Base-by-base conservation (phyloP, 2,797 vertebrate genomes). In the Gallinago stenura region DNA sequence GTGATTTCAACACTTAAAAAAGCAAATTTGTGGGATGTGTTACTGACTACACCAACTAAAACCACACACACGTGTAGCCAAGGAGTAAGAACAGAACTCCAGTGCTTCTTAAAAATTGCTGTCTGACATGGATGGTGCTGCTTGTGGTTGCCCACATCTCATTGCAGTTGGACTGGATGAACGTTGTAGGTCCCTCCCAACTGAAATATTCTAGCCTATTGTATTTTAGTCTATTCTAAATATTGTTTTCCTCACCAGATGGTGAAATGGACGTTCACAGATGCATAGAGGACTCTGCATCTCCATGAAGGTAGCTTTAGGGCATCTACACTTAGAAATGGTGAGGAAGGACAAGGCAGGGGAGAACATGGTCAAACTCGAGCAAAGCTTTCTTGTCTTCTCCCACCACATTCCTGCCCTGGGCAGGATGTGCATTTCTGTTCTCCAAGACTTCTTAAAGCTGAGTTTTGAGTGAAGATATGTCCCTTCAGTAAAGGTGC, bases 41-140 rank as follows among this genome's bases (percentile, higher is more conserved):
- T 31, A 15, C 31, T 30, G 30, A 15, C 39, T 65, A 8, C n/a
- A 43, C 15, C n/a, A 37, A 9, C 39, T 31, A 39, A 54, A 70
- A 20, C 25, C 15, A 35, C 7, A 20, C 0, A 2, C 24, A 6
- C 0, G 1, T 33, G 30, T 45, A 62, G 30, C 24, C 6, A 9
- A 46, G 39, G 46, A 57, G 17, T 14, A 68, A 41, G 20, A 30
- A 2, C 25, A 41, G 43, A 33, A 22, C 15, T 51, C 20, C n/a
- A 37, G 50, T 5, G 6, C 22, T 51, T 12, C 10, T 1, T 43
- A 22, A 28, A 35, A 68, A 46, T 20, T n/a, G 11, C 7, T 51
- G 15, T 41, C 37, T 78, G 45, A 66, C 30, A 11, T 17, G 54
- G 54, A 12, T 7, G 19, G n/a, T 46, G 89, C 24, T 87, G 69